Evolutionary conservation across 2,797 vertebrate genomes (phyloP).

Genomic region (Strix occidentalis): DNA sequence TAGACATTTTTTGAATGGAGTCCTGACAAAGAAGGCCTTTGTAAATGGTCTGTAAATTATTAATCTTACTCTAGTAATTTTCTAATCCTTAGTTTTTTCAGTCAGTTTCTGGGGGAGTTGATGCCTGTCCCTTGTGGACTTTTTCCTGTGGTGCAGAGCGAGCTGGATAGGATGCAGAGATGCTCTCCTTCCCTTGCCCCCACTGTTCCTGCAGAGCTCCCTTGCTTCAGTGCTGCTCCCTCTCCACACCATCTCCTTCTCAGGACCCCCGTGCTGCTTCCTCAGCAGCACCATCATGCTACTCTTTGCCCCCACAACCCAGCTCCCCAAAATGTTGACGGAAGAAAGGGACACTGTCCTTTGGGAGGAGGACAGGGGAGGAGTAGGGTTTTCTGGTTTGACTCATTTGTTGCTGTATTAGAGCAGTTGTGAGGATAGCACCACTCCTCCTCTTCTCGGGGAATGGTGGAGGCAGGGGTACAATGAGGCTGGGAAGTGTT

Average conservation of each 20-base stretch:
- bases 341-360: neutral
- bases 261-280: accelerated
- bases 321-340: accelerated
- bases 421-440: neutral
- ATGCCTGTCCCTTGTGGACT: neutral
- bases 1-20: neutral
- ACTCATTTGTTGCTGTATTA: neutral
- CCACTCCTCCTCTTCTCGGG: neutral
- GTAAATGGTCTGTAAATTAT: neutral
- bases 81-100: neutral
- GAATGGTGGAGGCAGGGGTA: neutral
- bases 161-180: neutral
- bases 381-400: neutral
- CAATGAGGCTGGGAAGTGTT: neutral
- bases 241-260: neutral
- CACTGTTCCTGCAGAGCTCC: neutral
- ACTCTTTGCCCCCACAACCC: neutral
- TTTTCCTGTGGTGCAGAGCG: neutral
- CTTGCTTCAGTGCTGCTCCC: neutral
- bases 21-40: neutral
- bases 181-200: neutral
- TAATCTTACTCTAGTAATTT: neutral
- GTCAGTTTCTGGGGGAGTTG: neutral
- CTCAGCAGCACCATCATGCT: neutral
- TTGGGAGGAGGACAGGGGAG: neutral